Conservation (phyloP, 30 jellyfish, hydroid and myxozoan genomes). For the Chrysaora quinquecirrha region DNA sequence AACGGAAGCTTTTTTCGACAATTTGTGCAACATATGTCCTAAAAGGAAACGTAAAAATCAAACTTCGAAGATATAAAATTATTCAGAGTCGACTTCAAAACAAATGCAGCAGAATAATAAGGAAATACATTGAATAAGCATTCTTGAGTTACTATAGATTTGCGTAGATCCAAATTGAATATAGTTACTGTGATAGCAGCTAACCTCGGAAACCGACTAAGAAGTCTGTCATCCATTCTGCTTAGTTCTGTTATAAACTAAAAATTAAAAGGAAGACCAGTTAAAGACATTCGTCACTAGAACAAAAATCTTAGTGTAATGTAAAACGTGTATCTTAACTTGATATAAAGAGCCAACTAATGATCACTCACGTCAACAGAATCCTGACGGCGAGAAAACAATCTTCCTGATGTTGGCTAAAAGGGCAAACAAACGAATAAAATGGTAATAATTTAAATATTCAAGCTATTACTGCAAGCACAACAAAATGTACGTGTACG, state of each 20-base stretch:
- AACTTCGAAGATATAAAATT: neutral
- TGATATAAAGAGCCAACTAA: neutral
- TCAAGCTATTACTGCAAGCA: no score
- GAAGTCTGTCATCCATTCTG: neutral
- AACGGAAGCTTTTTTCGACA: constrained; percentile 71
- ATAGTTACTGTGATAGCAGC: no score
- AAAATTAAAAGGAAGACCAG: neutral
- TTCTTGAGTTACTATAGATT: neutral
- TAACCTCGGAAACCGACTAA: neutral
- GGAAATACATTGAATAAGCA: neutral
- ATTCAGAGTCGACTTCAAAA: no score
- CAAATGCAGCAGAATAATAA: neutral
- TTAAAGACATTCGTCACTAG: no score
- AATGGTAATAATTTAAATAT: no score
- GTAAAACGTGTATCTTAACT: neutral
- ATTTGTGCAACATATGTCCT: constrained; percentile 77
- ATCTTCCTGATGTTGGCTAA: constrained; percentile 22
- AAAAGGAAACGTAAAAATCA: neutral
- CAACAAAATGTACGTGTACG: no score
- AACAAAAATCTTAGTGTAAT: neutral
- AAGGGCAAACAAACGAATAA: neutral
- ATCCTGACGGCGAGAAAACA: constrained; percentile 36
- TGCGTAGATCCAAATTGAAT: no score
- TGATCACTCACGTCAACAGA: constrained; percentile 33
- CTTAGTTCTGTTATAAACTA: neutral